Conservation (phyloP, 2,888 invertebrate species). For the Campaea margaritaria region DNA sequence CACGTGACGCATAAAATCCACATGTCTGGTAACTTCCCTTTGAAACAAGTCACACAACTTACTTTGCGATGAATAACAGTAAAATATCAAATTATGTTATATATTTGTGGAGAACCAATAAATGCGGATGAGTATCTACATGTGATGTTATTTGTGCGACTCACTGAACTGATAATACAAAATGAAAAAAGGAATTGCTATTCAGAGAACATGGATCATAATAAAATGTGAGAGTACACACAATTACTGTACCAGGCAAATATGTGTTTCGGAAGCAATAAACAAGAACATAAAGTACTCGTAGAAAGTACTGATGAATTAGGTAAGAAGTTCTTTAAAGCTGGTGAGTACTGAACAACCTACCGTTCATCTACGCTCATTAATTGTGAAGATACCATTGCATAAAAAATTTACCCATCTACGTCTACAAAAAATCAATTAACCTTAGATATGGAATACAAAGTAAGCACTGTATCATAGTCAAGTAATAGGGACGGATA, state of each 20-base stretch:
- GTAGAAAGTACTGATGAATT: neutral
- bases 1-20: neutral
- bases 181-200: conserved; percentile 53
- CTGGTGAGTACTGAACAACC: too few species aligned
- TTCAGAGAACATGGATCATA: conserved; percentile 23
- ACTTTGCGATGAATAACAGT: conserved; percentile 56
- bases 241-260: conserved; percentile 35
- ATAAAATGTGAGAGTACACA: conserved; percentile 38
- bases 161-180: conserved; percentile 43
- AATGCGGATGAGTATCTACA: conserved; percentile 50
- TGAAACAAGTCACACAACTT: conserved; percentile 20
- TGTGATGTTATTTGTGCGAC: conserved; percentile 37
- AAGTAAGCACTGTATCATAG: too few species aligned
- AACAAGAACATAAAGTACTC: conserved; percentile 13
- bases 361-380: too few species aligned
- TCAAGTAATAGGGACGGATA: too few species aligned
- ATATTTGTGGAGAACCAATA: conserved; percentile 57
- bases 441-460: too few species aligned
- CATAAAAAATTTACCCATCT: too few species aligned
- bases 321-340: too few species aligned
- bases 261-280: conserved; percentile 27
- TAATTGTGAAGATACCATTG: too few species aligned
- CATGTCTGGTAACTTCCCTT: neutral
- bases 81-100: conserved; percentile 55
- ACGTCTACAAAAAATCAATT: too few species aligned